Percentiles rank a stretch among this genome's conserved stretches.
Evolutionary conservation across 37 sponge, comb jelly and placozoan genomes (phyloP).

Genomic region (Spongilla lacustris): DNA sequence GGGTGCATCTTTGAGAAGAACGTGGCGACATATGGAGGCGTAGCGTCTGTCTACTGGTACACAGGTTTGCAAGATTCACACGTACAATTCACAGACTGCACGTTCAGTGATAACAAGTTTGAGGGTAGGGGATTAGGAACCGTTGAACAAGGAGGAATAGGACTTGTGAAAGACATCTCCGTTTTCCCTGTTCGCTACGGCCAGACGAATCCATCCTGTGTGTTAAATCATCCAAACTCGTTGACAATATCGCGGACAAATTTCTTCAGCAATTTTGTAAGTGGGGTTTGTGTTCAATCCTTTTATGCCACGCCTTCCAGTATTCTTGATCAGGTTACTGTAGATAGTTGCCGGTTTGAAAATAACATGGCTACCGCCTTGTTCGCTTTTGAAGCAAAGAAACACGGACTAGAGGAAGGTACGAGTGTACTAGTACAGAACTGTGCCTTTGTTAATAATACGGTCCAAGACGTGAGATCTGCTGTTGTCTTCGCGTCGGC

Average conservation of each 20-base stretch:
- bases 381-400: slow-evolving; percentile 24
- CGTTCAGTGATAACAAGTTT: slow-evolving; percentile 22
- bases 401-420: slow-evolving; percentile 21
- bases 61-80: slow-evolving; percentile 6
- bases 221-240: background rate
- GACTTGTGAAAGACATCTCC: background rate
- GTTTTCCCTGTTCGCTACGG: background rate
- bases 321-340: background rate
- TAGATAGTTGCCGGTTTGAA: slow-evolving; percentile 35
- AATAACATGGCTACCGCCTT: slow-evolving; percentile 31
- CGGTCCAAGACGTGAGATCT: background rate
- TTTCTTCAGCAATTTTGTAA: slow-evolving; percentile 17
- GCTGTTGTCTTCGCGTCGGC: background rate
- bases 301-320: background rate
- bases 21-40: slow-evolving; percentile 42
- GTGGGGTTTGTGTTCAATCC: slow-evolving; percentile 17
- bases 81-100: slow-evolving; percentile 34
- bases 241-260: background rate
- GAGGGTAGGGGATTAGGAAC: background rate
- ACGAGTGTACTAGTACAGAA: slow-evolving; percentile 11
- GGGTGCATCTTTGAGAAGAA: slow-evolving; percentile 40
- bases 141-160: background rate
- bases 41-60: slow-evolving; percentile 31
- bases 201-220: background rate
- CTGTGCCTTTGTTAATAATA: slow-evolving; percentile 14